phyloP scores from a whole-genome alignment of 2,113 vertebrate species.

The Alectura lathami region DNA sequence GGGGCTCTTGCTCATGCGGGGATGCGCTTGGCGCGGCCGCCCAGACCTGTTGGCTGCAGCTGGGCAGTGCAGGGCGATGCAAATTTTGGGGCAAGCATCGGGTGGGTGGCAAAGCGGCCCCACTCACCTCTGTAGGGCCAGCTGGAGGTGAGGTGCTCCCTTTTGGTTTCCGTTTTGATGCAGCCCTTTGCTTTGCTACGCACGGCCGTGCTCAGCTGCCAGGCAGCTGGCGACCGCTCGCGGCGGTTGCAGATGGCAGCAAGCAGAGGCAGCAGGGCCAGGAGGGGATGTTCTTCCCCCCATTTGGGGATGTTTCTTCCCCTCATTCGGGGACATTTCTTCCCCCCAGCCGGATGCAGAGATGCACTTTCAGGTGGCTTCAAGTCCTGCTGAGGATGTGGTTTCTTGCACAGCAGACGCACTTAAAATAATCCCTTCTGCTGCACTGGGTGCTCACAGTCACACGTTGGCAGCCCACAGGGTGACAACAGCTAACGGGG shows the following conservation, averaged over 20 bases:
- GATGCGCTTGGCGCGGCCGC: background rate
- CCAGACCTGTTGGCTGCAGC: background rate
- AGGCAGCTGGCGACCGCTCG: background rate
- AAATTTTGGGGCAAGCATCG: background rate
- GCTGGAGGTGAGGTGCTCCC: rapidly evolving
- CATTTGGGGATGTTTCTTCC: background rate
- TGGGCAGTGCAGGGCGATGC: background rate
- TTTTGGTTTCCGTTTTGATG: background rate
- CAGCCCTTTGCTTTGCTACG: too few species aligned
- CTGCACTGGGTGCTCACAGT: rapidly evolving
- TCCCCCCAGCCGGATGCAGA: background rate
- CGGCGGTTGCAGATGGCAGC: background rate
- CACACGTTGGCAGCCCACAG: rapidly evolving
- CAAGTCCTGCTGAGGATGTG: background rate
- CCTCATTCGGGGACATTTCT: background rate
- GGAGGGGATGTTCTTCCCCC: background rate
- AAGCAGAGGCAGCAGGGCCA: background rate
- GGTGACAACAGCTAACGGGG: rapidly evolving
- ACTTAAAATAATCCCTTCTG: background rate
- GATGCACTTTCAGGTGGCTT: background rate
- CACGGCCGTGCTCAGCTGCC: background rate
- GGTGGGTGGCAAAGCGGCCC: background rate
- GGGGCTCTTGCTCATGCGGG: background rate
- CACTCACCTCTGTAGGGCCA: rapidly evolving
- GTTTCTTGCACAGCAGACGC: background rate